These are phyloP conservation scores for Muschampia staudingeri DNA, from an alignment of 2,888 invertebrate genomes.

Conservation along the genomic window DNA sequence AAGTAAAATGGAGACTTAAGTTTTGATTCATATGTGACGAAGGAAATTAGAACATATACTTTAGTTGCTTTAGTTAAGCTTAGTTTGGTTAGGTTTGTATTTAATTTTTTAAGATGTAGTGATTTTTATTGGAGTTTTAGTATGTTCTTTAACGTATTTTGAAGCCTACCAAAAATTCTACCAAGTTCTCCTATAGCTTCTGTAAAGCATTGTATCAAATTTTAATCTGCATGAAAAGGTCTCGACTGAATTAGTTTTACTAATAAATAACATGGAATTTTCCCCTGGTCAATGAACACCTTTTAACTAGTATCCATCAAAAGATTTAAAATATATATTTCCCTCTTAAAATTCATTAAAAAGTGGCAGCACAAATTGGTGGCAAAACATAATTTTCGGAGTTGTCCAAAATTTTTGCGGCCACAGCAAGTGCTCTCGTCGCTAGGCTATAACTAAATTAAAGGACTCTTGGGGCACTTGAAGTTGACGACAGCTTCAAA, in stretches of 20 bases:
- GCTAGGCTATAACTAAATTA: constrained; percentile 27
- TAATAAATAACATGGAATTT: too few relatives aligned
- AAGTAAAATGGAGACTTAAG: constrained; percentile 30
- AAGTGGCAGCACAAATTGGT: background rate
- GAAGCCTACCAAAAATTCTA: too few relatives aligned
- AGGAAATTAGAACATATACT: background rate
- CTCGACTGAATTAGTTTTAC: too few relatives aligned
- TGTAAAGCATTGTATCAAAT: too few relatives aligned
- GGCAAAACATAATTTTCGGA: background rate
- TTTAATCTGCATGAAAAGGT: too few relatives aligned
- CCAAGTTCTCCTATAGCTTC: too few relatives aligned
- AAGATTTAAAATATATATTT: background rate
- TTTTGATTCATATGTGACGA: constrained; percentile 29
- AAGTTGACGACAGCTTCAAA: constrained; percentile 69
- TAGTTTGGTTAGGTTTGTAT: background rate
- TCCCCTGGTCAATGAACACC: too few relatives aligned
- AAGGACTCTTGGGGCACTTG: constrained; percentile 58
- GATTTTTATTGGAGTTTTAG: too few relatives aligned
- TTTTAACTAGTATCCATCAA: too few relatives aligned
- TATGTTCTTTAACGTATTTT: too few relatives aligned
- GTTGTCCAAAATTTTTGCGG: constrained; percentile 5
- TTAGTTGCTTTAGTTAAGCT: background rate
- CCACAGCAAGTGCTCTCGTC: background rate
- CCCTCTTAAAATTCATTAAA: background rate
- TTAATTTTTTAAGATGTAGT: too few relatives aligned